These are phyloP conservation scores for Agelaius tricolor DNA, from an alignment of 2,113 vertebrate genomes.

Conservation along the genomic window DNA sequence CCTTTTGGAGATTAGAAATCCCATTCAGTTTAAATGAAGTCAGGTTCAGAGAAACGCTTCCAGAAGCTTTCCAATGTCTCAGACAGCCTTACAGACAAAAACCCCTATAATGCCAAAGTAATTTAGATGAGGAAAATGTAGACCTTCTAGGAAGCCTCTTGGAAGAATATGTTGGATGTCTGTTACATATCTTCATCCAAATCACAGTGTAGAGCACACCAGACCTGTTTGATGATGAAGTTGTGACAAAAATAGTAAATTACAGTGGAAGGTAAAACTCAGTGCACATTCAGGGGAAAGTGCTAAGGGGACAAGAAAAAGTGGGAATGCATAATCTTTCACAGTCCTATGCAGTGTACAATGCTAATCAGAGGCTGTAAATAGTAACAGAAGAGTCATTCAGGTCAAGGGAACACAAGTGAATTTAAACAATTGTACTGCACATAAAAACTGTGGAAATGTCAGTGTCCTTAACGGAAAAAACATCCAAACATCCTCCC, in stretches of 20 bases:
- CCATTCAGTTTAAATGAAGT: neutral
- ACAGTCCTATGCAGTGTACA: neutral
- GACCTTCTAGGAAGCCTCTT: neutral
- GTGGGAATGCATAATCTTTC: neutral
- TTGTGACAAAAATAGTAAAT: neutral
- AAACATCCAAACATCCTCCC: neutral
- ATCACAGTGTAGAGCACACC: neutral
- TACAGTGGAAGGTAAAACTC: neutral
- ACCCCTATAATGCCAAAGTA: rapidly evolving
- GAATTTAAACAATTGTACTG: neutral
- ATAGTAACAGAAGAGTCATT: neutral
- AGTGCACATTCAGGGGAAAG: neutral
- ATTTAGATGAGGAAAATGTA: neutral
- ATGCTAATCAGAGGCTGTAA: neutral
- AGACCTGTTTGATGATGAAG: neutral
- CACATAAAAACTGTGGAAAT: neutral
- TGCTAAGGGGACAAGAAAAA: neutral
- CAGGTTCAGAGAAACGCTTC: neutral
- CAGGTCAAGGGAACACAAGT: neutral
- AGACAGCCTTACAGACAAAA: neutral
- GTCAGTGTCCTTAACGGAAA: neutral
- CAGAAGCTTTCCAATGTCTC: neutral
- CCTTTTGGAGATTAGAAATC: neutral
- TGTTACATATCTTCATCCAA: neutral
- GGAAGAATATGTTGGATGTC: neutral